Base-by-base conservation (phyloP, 1,140 invertebrate species). In the Galleria mellonella region DNA sequence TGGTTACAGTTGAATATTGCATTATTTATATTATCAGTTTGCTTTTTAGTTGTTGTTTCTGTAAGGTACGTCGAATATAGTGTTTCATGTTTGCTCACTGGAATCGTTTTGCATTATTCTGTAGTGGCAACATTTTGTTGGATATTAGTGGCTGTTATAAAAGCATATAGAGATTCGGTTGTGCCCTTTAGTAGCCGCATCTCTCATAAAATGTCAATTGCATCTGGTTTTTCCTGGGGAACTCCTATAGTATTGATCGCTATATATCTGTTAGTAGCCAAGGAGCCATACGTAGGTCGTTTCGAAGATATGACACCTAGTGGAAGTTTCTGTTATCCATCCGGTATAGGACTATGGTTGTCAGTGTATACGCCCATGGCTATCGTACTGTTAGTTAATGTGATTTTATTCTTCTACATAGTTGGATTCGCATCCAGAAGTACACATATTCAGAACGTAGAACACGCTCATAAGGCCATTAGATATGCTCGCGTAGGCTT, bases 91-190 rank as follows among this genome's bases (percentile, higher is more conserved):
- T 72, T 87, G 62, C 35, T 79, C 10, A 32, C 74, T 12, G 87
- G 87, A 3, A 68, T 85, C 0, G 10, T 70, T 6, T 37, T 88
- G 15, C 87, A 88, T 47, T 88, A 87, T 51, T 69, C 81, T 4
- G 70, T 87, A 8, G 38, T 88, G 3, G 57, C 83, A 1, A 86
- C 86, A 0, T 88, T 88, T 57, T 84, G 78, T 47, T 88, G 87
- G 87, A 88, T 88, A 87, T 49, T 88, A 13, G 79, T 88, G 0
- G 81, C 85, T 5, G 87, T 84, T 7, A 56, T 84, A 0, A 35
- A 87, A 3, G 87, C 86, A 6, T 88, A 87, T 47, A 58, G 81
- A 33, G 55, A 86, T 38, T 48, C 87, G 8, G 86, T 88, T 4
- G 54, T 75, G 32, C 77, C 87, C 4, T 87, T 87, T 29, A 70